These are phyloP conservation scores for Ephialtes manifestator DNA, from an alignment of 2,888 invertebrate genomes.

Conservation along the genomic window DNA sequence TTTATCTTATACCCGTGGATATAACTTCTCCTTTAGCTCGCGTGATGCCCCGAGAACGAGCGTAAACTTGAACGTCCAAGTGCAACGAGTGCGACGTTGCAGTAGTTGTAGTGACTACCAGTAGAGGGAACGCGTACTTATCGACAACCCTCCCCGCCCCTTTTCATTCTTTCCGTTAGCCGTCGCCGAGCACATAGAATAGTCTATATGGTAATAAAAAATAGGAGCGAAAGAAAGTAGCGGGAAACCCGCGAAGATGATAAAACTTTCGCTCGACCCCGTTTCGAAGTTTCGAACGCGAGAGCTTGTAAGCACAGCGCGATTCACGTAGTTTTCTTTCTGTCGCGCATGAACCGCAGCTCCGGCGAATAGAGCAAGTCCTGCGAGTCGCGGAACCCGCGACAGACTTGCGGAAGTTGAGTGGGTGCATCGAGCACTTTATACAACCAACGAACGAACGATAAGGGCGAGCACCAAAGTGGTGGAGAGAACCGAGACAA, in stretches of 20 bases:
- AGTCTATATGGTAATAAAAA: conserved; percentile 53
- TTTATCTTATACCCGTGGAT: background rate
- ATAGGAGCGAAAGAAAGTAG: conserved; percentile 65
- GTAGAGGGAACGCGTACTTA: conserved; percentile 11
- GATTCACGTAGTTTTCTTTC: conserved; percentile 39
- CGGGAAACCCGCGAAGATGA: conserved; percentile 67
- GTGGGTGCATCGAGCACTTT: conserved; percentile 62
- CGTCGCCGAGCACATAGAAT: conserved; percentile 15
- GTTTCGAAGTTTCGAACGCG: conserved; percentile 69
- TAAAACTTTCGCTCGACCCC: conserved; percentile 69
- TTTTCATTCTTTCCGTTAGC: background rate
- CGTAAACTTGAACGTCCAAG: conserved; percentile 29
- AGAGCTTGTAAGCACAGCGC: conserved; percentile 35
- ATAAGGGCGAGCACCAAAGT: conserved; percentile 31
- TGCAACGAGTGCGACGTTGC: conserved; percentile 11
- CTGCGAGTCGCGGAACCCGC: conserved; percentile 27
- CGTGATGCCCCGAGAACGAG: conserved; percentile 30
- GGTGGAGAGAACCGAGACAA: conserved; percentile 1
- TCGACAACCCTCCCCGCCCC: conserved; percentile 1
- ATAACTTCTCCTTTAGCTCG: conserved; percentile 17
- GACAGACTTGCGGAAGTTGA: conserved; percentile 10
- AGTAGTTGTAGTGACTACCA: background rate
- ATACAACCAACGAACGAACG: conserved; percentile 49
- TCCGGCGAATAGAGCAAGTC: background rate
- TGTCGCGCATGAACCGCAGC: background rate